Percentiles rank a stretch among this genome's conserved stretches.
Evolutionary conservation across 2,797 vertebrate species (phyloP).

Genomic region (Gymnoscopelus microlampas): DNA sequence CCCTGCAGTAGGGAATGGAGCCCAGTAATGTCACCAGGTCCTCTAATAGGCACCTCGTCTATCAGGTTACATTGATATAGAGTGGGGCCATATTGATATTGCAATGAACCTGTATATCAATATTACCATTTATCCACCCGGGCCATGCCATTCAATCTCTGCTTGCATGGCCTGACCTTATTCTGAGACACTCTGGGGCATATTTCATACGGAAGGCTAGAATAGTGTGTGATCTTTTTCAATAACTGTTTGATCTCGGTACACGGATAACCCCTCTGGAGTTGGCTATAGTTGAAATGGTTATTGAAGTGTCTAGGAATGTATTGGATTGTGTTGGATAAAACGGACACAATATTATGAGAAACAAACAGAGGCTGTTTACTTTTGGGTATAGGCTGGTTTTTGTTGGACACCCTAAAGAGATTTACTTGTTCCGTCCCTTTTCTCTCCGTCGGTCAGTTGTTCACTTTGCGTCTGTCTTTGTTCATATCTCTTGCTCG

Average conservation of each 20-base stretch:
- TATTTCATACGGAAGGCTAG: slow-evolving; percentile 42
- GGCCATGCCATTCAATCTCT: slow-evolving; percentile 46
- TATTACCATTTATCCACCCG: slow-evolving; percentile 44
- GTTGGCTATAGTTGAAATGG: slow-evolving; percentile 5
- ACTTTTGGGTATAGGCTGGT: background rate
- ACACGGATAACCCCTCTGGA: slow-evolving; percentile 28
- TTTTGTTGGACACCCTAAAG: background rate
- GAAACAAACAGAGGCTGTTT: slow-evolving; percentile 17
- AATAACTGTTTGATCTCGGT: slow-evolving; percentile 35
- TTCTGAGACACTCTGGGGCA: slow-evolving; percentile 25
- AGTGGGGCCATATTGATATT: slow-evolving; percentile 52
- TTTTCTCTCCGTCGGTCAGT: slow-evolving; percentile 1
- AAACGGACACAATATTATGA: slow-evolving; percentile 25
- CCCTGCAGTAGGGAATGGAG: slow-evolving; percentile 15
- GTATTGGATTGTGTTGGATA: slow-evolving; percentile 25
- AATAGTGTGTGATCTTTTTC: slow-evolving; percentile 24
- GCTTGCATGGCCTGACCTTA: slow-evolving; percentile 36
- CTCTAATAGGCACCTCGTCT: slow-evolving; percentile 30
- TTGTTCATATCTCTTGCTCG: slow-evolving; percentile 5
- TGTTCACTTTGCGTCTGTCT: slow-evolving; percentile 8
- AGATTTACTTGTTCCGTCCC: slow-evolving; percentile 1
- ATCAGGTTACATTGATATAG: slow-evolving; percentile 58
- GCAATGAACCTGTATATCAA: slow-evolving; percentile 52
- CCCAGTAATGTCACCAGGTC: slow-evolving; percentile 22
- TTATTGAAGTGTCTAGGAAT: slow-evolving; percentile 46